A percentile compares a stretch with the other conserved stretches of the same genome.
These are phyloP conservation scores for Alethe castanea DNA, from an alignment of 2,113 vertebrate species.

Conservation along the genomic window DNA sequence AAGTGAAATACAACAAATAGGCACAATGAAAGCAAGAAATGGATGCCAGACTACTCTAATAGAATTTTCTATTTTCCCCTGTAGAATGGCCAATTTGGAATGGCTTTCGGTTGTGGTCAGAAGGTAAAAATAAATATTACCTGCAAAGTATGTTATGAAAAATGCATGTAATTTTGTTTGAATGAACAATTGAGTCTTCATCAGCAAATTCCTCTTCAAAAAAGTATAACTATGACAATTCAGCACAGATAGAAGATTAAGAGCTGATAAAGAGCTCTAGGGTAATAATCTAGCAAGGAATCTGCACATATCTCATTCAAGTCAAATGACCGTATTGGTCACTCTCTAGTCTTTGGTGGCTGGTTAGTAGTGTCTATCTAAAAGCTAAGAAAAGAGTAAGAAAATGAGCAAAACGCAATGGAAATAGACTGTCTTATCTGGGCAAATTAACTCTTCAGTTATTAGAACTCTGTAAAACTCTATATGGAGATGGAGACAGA, in stretches of 20 bases:
- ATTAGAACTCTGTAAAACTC: not conserved
- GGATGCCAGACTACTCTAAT: not conserved
- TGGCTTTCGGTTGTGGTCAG: not conserved
- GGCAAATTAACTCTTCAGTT: not conserved
- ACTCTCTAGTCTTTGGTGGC: not conserved
- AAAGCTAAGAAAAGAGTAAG: not conserved
- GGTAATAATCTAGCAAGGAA: not conserved
- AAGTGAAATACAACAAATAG: not conserved
- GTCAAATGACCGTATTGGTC: accelerated
- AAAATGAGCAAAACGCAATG: not conserved
- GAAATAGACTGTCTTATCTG: not conserved
- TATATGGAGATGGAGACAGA: not conserved
- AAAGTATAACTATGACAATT: not conserved
- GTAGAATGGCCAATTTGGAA: not conserved
- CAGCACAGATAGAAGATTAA: not conserved
- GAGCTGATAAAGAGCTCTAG: not conserved
- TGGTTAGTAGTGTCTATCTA: not conserved
- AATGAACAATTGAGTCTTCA: not conserved
- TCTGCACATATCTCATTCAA: not conserved
- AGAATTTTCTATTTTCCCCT: not conserved
- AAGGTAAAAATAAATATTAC: not conserved
- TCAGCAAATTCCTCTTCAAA: not conserved
- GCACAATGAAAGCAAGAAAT: not conserved
- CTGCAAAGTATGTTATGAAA: not conserved
- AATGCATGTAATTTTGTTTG: not conserved